Evolutionary conservation across 2,113 vertebrate genomes (phyloP).

Genomic region (Tauraco erythrolophus): DNA sequence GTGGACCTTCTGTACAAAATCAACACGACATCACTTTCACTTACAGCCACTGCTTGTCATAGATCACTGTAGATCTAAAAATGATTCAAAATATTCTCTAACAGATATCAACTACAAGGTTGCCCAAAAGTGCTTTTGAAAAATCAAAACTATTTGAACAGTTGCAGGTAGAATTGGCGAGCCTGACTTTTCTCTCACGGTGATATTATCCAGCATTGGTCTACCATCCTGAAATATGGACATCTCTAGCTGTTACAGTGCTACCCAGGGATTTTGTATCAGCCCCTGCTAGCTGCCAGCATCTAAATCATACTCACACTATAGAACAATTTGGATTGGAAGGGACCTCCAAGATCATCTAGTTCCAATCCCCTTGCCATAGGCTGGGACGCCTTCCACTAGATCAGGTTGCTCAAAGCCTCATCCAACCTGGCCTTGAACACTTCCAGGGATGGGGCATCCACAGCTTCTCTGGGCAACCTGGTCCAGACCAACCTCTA

Average conservation of each 20-base stretch:
- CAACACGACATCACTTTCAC: background rate
- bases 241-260: background rate
- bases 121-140: background rate
- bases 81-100: background rate
- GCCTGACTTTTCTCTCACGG: background rate
- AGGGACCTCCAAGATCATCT: no score
- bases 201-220: background rate
- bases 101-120: background rate
- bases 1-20: background rate
- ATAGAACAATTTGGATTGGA: no score
- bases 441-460: no score
- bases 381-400: no score
- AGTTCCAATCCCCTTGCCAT: no score
- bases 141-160: background rate
- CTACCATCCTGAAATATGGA: background rate
- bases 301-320: rapidly evolving
- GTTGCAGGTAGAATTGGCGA: background rate
- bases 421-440: no score
- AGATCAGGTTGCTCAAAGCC: no score
- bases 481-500: no score
- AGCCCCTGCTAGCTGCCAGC: background rate
- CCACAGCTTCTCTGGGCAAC: no score
- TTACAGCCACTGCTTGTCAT: background rate
- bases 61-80: background rate
- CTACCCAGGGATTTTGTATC: background rate